Evolutionary conservation across 2,797 vertebrate genomes (phyloP).

Genomic region (Ceryle rudis): DNA sequence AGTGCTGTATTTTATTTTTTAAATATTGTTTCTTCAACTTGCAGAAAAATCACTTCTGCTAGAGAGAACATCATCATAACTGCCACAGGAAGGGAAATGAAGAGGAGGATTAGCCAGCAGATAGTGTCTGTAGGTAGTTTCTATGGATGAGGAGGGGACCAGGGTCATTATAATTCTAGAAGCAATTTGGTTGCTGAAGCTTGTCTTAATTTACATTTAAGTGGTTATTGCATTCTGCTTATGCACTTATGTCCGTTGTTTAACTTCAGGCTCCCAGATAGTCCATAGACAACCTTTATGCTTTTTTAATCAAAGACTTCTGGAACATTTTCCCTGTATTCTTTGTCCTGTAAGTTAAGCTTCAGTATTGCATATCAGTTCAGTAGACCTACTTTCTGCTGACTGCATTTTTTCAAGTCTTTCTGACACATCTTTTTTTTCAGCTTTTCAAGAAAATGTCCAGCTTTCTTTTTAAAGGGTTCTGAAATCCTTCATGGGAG

Average conservation of each 20-base stretch:
- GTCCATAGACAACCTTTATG: neutral
- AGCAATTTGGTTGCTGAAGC: constrained; percentile 27
- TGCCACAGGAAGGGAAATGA: neutral
- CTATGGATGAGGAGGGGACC: neutral
- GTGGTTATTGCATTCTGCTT: constrained; percentile 3
- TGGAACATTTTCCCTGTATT: neutral
- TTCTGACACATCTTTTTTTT: neutral
- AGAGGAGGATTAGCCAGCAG: neutral
- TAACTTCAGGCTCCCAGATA: neutral
- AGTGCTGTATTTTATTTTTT: rapidly evolving
- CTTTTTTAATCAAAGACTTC: neutral
- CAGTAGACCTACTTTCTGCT: neutral
- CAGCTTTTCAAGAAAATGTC: neutral
- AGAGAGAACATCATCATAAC: neutral
- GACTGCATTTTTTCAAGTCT: neutral
- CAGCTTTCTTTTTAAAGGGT: neutral
- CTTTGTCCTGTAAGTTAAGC: neutral
- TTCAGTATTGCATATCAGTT: neutral
- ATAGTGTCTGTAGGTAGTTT: neutral
- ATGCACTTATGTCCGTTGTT: neutral
- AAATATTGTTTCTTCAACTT: neutral
- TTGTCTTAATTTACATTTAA: constrained; percentile 27
- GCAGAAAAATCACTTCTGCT: neutral
- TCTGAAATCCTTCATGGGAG: neutral
- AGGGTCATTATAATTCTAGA: constrained; percentile 28